phyloP scores from a whole-genome alignment of 2,888 invertebrate genomes.

The Merodon equestris region DNA sequence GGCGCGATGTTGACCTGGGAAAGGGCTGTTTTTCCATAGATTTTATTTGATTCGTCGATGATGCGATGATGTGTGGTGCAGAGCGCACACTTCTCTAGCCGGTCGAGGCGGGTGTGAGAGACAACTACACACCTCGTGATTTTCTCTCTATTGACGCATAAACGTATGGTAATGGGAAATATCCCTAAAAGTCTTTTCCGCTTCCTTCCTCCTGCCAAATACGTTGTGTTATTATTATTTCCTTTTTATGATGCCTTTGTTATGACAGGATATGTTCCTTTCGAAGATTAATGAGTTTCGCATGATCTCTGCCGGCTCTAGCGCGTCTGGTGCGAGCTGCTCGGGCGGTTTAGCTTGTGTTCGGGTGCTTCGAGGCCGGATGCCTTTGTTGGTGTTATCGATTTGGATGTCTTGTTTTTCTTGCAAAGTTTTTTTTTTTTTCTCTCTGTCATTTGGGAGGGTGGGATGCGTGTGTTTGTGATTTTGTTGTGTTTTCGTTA shows the following conservation, averaged over 20 bases:
- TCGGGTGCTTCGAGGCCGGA: too few relatives aligned
- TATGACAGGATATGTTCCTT: slow-evolving; percentile 65
- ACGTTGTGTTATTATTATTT: slow-evolving; percentile 59
- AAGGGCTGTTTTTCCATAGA: slow-evolving; percentile 50
- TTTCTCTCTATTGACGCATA: slow-evolving; percentile 44
- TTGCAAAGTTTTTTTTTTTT: slow-evolving; percentile 22
- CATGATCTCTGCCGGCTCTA: slow-evolving; percentile 46
- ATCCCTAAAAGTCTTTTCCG: slow-evolving; percentile 31
- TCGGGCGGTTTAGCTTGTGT: background rate
- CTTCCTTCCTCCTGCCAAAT: slow-evolving; percentile 16
- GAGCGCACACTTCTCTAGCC: slow-evolving; percentile 38
- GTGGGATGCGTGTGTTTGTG: slow-evolving; percentile 31
- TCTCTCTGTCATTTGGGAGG: slow-evolving; percentile 14
- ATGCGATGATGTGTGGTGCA: slow-evolving; percentile 32
- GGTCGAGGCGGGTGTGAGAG: slow-evolving; percentile 26
- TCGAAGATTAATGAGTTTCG: slow-evolving; percentile 66
- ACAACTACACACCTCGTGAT: slow-evolving; percentile 42
- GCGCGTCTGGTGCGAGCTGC: background rate
- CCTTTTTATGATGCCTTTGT: slow-evolving; percentile 62
- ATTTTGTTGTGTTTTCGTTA: slow-evolving; percentile 14
- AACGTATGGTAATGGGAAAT: slow-evolving; percentile 55
- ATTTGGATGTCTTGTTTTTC: slow-evolving; percentile 59
- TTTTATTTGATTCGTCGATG: slow-evolving; percentile 54
- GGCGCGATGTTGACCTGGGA: slow-evolving; percentile 4
- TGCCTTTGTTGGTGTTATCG: slow-evolving; percentile 44